phyloP scores from a whole-genome alignment of 1,140 invertebrate species.

The Drosophila auraria region DNA sequence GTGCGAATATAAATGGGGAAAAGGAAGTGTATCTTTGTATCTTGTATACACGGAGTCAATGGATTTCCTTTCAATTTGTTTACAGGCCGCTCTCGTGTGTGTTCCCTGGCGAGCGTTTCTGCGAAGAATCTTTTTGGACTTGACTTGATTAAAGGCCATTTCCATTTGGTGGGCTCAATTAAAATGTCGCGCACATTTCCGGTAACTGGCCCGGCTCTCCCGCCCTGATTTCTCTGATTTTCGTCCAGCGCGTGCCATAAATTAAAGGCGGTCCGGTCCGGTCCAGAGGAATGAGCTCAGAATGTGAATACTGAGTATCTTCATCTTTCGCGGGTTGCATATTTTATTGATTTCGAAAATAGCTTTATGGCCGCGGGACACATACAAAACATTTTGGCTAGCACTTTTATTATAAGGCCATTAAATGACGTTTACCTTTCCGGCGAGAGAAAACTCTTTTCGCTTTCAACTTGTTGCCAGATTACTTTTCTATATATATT shows the following conservation, averaged over 20 bases:
- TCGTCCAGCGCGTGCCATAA: constrained; percentile 60
- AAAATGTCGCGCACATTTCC: constrained; percentile 81
- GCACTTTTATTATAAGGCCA: constrained; percentile 27
- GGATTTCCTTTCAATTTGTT: constrained; percentile 44
- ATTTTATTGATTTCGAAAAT: constrained; percentile 51
- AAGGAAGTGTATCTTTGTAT: constrained; percentile 28
- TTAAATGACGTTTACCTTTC: constrained; percentile 42
- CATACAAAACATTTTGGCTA: constrained; percentile 27
- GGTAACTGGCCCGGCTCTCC: constrained; percentile 42
- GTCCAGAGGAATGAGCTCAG: constrained; percentile 27
- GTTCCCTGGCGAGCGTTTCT: constrained; percentile 1
- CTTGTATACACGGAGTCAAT: constrained; percentile 10
- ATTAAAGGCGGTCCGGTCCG: constrained; percentile 26
- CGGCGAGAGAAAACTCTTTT: constrained; percentile 19
- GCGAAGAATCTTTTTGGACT: constrained; percentile 52
- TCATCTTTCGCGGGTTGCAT: constrained; percentile 33
- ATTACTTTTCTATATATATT: constrained; percentile 25
- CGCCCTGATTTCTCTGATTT: constrained; percentile 34
- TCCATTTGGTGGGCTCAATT: constrained; percentile 74
- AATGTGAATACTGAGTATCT: constrained; percentile 19
- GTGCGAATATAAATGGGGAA: constrained; percentile 23
- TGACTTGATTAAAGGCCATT: constrained; percentile 72
- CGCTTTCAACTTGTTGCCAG: constrained; percentile 28
- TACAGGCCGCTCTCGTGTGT: constrained; percentile 1
- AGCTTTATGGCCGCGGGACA: constrained; percentile 41